These are phyloP conservation scores for Poecilus cupreus DNA, from an alignment of 2,888 invertebrate species.

Conservation along the genomic window DNA sequence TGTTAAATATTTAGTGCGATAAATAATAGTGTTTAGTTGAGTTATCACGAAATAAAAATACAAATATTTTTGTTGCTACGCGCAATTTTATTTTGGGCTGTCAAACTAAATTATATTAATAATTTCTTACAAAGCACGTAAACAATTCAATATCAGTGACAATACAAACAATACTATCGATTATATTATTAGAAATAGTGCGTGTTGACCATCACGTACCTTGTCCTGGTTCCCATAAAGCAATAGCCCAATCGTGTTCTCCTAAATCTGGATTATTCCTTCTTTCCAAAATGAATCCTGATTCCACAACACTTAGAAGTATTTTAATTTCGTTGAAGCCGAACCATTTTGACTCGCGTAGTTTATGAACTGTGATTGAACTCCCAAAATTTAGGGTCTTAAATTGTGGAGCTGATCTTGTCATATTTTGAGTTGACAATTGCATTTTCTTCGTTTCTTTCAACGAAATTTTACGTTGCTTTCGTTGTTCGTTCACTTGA, in stretches of 20 bases:
- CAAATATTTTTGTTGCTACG: neutral
- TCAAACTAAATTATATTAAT: too few species aligned
- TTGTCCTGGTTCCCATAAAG: constrained; percentile 83
- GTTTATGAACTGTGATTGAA: constrained; percentile 82
- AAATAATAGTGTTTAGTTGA: neutral
- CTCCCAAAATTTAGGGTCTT: constrained; percentile 71
- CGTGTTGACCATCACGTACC: constrained; percentile 71
- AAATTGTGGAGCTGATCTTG: constrained; percentile 33
- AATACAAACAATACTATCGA: constrained; percentile 12
- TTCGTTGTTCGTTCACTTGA: neutral
- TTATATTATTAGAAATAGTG: constrained; percentile 64
- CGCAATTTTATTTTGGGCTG: neutral
- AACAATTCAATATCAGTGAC: neutral
- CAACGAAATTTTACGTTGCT: neutral
- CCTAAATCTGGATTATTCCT: constrained; percentile 72
- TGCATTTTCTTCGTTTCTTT: neutral
- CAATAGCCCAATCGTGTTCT: constrained; percentile 80
- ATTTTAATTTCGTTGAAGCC: constrained; percentile 82
- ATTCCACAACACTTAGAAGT: constrained; percentile 82
- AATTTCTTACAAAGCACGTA: neutral
- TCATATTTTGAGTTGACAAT: neutral
- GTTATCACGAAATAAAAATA: neutral
- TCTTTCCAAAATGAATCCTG: constrained; percentile 82
- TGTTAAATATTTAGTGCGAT: neutral
- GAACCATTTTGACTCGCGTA: constrained; percentile 86